These are phyloP conservation scores for Trachymyrmex septentrionalis DNA, from an alignment of 1,140 invertebrate genomes.

Conservation along the genomic window DNA sequence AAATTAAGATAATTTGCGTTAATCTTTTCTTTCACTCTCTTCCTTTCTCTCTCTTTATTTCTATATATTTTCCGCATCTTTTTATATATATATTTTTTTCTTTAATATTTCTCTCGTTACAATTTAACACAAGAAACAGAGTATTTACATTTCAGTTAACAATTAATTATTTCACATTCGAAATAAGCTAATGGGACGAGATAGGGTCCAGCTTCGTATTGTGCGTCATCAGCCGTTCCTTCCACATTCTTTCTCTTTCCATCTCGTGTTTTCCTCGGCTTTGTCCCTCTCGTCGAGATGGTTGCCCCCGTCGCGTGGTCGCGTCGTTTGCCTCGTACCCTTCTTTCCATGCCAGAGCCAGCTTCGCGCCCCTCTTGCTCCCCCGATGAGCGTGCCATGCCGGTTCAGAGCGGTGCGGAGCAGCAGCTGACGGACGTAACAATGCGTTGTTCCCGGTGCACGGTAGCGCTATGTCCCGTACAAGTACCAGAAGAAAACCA, in stretches of 20 bases:
- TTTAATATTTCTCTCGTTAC: not conserved
- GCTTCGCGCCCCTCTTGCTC: constrained; percentile 26
- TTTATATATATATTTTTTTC: not conserved
- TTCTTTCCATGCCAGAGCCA: constrained; percentile 31
- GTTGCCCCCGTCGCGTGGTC: constrained; percentile 1
- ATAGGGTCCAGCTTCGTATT: constrained; percentile 13
- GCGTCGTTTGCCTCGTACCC: constrained; percentile 27
- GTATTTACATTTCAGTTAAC: not conserved
- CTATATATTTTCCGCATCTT: not conserved
- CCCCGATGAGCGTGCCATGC: constrained; percentile 48
- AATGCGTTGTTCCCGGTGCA: constrained; percentile 68
- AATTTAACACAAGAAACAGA: not conserved
- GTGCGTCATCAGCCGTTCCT: constrained; percentile 18
- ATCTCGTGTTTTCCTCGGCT: not conserved
- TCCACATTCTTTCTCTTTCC: constrained; percentile 36
- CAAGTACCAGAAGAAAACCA: constrained; percentile 35
- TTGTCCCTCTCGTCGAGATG: constrained; percentile 20
- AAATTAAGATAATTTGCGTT: constrained; percentile 3
- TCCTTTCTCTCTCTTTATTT: no score
- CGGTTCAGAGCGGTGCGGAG: constrained; percentile 66
- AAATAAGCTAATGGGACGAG: constrained; percentile 11
- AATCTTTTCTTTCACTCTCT: not conserved
- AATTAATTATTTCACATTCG: constrained; percentile 23
- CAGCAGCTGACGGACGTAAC: constrained; percentile 78
- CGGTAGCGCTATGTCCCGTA: constrained; percentile 64